Base-by-base conservation (phyloP, 2,797 vertebrate genomes). In the Poecilia picta region DNA sequence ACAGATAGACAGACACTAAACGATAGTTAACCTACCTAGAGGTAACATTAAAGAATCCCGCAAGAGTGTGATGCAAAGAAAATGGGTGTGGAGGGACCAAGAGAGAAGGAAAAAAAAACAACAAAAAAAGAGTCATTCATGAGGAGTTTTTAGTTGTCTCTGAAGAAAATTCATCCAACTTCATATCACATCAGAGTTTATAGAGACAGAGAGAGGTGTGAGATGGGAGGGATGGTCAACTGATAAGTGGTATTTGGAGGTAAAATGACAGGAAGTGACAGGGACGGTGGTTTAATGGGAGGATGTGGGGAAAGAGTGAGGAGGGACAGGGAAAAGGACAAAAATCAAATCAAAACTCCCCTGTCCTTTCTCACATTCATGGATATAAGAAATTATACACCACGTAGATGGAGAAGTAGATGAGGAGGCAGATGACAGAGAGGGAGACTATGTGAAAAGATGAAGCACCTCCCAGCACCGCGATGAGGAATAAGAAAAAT, bases 401-500 rank as follows among this genome's bases (percentile, higher is more conserved):
- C 89, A 96, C 87, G 87, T 96, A 96, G 86, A 96, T 96, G 91
- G 95, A 95, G 91, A 96, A 96, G 91, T 95, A 96, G 89, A 96
- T 95, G 92, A 96, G 93, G 75, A 96, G 95, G 95, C 95, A 96
- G 83, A 96, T 95, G 93, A 95, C 51, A 72, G 95, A 96, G 77
- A 96, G 95, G 91, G 94, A 95, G 79, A 96, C 93, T 89, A 96
- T 94, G 82, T 96, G 96, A 94, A 96, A 96, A 93, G 95, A 96
- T 89, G 95, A 96, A 90, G 95, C 94, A 93, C 95, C 96, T 94
- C 96, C 96, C 93, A 96, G 95, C 93, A 96, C 94, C 81, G 95
- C 95, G 91, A 96, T 96, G 92, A 96, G 95, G 92, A 96, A 95
- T 91, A 96, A 93, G 93, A 96, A 96, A 95, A 96, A 96, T 93